Evolutionary conservation across 2,888 invertebrate species (phyloP), one percentile per base, ranked within the genome.

Genomic region (Oconnorella tubifera): DNA sequence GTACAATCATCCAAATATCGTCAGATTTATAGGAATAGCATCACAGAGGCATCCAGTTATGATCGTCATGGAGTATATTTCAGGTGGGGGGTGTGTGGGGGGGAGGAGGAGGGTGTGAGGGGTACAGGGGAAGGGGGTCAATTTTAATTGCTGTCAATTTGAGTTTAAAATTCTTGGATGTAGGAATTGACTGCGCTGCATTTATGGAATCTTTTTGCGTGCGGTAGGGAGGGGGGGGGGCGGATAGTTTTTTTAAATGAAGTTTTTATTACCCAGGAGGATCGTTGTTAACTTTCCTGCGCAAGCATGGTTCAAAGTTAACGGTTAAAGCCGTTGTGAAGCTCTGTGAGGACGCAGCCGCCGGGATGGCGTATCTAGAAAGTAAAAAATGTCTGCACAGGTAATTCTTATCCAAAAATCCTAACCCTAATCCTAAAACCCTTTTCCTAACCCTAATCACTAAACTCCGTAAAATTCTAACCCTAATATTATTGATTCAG

Each of bases 61-160:
- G 95, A 96, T 98, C 76, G 95, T 98, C 33, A 97, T 98, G 97
- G 98, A 98, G 84, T 86, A 94, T 68, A 96, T 96, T 56, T 88
- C 90, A 73, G 90, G 90, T 89, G 23, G 6, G 33, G 31, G 23
- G 23, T 23, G 53, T 53, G 53, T n/a, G n/a, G n/a, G n/a, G n/a
- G n/a, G n/a, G n/a, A n/a, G n/a, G n/a, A n/a, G n/a, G n/a, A n/a
- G n/a, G n/a, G n/a, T n/a, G n/a, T 14, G 14, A 14, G 19, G 48
- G 14, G 48, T 19, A 19, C 48, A 14, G 48, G n/a, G n/a, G 48
- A 48, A 14, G 48, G 48, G 14, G 19, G 48, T 14, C 48, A 48
- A 14, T 19, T 14, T 48, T 14, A 48, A 48, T 48, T 48, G n/a
- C n/a, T n/a, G n/a, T n/a, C n/a, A n/a, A n/a, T n/a, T n/a, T n/a